A percentile compares a stretch with the other conserved stretches of the same genome.
These are phyloP conservation scores for Narcine bancroftii DNA, from an alignment of 2,113 vertebrate genomes.

Conservation along the genomic window DNA sequence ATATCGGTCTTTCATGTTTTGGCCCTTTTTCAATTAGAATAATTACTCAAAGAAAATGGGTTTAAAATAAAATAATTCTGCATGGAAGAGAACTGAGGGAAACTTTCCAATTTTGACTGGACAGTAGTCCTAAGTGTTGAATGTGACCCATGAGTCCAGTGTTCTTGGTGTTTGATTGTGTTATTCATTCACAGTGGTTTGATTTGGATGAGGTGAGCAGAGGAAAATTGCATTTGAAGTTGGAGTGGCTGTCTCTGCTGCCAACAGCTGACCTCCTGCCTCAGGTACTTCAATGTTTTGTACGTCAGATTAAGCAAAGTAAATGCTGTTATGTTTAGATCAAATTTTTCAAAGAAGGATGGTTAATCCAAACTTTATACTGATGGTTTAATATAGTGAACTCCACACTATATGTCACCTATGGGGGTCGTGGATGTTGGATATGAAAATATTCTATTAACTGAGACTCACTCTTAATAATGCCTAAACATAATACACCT, in stretches of 20 bases:
- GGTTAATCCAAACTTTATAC: background rate
- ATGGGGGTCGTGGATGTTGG: no score
- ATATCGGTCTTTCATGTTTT: conserved; percentile 26
- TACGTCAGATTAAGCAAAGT: background rate
- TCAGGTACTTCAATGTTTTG: conserved; percentile 59
- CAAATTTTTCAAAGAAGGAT: background rate
- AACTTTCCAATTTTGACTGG: background rate
- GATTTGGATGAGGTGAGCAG: conserved; percentile 68
- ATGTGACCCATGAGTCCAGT: background rate
- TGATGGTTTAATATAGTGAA: background rate
- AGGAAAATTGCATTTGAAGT: conserved; percentile 82
- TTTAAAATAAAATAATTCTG: background rate
- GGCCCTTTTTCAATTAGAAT: background rate
- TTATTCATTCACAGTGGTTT: conserved; percentile 72
- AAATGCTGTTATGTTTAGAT: background rate
- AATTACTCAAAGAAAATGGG: background rate
- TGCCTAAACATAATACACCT: no score
- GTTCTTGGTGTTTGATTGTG: background rate
- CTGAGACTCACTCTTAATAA: no score
- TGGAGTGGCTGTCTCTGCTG: conserved; percentile 81
- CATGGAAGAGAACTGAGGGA: background rate
- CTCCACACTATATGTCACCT: no score
- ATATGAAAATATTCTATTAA: no score
- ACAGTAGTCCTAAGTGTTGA: background rate
- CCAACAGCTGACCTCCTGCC: conserved; percentile 68